Conservation (phyloP, 2,113 vertebrate species). For the Steatornis caripensis region DNA sequence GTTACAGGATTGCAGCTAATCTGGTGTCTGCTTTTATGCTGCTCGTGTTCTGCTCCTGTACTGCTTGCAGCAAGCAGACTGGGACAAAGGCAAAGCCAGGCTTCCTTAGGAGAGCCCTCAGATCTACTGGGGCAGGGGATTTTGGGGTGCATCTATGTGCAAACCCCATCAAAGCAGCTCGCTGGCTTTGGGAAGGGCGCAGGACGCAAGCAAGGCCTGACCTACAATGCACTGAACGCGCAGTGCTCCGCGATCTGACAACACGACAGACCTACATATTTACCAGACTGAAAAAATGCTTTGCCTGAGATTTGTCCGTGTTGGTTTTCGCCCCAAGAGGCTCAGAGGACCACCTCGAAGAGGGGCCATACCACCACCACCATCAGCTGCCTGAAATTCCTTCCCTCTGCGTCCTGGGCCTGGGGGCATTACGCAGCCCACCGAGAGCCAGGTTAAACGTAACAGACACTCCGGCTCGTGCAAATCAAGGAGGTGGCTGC, state of each 20-base stretch:
- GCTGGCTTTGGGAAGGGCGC: background rate
- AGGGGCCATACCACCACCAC: background rate
- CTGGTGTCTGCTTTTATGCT: conserved; percentile 48
- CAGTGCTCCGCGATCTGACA: background rate
- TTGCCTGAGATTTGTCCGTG: background rate
- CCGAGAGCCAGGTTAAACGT: background rate
- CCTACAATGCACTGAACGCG: background rate
- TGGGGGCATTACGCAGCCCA: background rate
- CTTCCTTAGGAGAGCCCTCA: background rate
- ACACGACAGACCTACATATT: background rate
- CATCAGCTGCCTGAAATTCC: conserved; percentile 32
- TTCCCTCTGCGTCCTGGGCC: background rate
- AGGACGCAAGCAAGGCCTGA: background rate
- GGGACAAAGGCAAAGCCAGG: background rate
- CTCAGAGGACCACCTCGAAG: background rate
- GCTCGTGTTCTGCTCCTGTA: conserved; percentile 28
- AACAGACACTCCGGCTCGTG: background rate
- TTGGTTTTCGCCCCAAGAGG: background rate
- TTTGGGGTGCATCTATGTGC: background rate
- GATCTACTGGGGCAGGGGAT: background rate
- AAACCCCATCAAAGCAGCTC: background rate
- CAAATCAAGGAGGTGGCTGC: background rate
- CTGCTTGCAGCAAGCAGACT: conserved; percentile 4
- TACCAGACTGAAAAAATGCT: conserved; percentile 33
- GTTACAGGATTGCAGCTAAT: conserved; percentile 62